phyloP scores from a whole-genome alignment of 2,797 vertebrate genomes.

The Distichodus sexfasciatus region DNA sequence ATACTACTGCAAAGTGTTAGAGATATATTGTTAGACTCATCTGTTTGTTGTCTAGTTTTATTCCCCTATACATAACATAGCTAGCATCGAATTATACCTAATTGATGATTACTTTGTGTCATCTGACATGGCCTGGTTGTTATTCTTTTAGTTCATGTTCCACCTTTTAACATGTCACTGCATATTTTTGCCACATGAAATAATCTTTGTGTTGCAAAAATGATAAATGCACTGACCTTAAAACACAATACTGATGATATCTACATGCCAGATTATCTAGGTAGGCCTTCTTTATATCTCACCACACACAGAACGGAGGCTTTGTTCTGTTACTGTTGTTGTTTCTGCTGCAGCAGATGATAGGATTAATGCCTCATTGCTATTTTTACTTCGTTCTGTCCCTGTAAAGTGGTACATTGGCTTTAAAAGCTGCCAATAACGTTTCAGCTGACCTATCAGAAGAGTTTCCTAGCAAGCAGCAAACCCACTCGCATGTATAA shows the following conservation, averaged over 20 bases:
- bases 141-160: neutral
- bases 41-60: too few relatives aligned
- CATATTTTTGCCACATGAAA: too few relatives aligned
- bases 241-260: too few relatives aligned
- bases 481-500: neutral
- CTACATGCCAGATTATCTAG: too few relatives aligned
- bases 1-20: too few relatives aligned
- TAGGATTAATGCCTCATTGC: neutral
- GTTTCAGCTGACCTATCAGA: neutral
- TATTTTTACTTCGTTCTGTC: neutral
- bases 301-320: neutral
- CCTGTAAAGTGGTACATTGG: neutral
- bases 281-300: neutral
- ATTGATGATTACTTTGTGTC: too few relatives aligned
- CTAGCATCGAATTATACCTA: too few relatives aligned
- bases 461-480: neutral
- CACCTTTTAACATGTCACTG: neutral
- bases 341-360: neutral
- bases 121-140: neutral
- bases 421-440: neutral
- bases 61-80: too few relatives aligned
- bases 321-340: neutral
- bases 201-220: too few relatives aligned
- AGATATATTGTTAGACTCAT: too few relatives aligned
- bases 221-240: too few relatives aligned